Evolutionary conservation across 2,797 vertebrate species (phyloP).

Genomic region (Typhlichthys eigenmanni): DNA sequence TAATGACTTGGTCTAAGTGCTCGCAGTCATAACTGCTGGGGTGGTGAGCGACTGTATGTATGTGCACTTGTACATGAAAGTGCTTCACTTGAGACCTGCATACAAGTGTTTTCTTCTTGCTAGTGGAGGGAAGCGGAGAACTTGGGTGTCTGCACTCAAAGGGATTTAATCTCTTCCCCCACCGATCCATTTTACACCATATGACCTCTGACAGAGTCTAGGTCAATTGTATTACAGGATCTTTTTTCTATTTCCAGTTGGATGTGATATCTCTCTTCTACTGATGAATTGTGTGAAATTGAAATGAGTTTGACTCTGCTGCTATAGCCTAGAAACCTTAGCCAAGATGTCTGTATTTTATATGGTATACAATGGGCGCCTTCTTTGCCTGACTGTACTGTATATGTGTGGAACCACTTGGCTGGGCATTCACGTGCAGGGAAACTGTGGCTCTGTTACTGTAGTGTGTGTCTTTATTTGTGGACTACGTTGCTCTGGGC

Average conservation of each 20-base stretch:
- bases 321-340: slow-evolving; percentile 14
- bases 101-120: neutral
- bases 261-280: slow-evolving; percentile 14
- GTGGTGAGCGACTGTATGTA: slow-evolving; percentile 36
- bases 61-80: slow-evolving; percentile 4
- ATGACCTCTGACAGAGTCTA: slow-evolving; percentile 18
- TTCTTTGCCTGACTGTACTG: slow-evolving; percentile 20
- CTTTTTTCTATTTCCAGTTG: slow-evolving; percentile 32
- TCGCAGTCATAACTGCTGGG: slow-evolving; percentile 16
- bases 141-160: neutral
- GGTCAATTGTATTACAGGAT: slow-evolving; percentile 31
- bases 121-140: neutral
- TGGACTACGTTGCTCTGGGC: slow-evolving; percentile 26
- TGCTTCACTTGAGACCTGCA: neutral
- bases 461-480: slow-evolving; percentile 33
- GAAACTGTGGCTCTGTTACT: slow-evolving; percentile 11
- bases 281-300: slow-evolving; percentile 31
- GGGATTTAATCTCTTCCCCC: slow-evolving; percentile 16
- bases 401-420: slow-evolving; percentile 25
- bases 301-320: slow-evolving; percentile 43
- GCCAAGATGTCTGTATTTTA: slow-evolving; percentile 17
- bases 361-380: slow-evolving; percentile 6
- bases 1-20: slow-evolving; percentile 34
- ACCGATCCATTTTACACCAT: slow-evolving; percentile 4
- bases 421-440: slow-evolving; percentile 11